phyloP scores from a whole-genome alignment of 2,888 invertebrate species.

The Chironomus tentans region DNA sequence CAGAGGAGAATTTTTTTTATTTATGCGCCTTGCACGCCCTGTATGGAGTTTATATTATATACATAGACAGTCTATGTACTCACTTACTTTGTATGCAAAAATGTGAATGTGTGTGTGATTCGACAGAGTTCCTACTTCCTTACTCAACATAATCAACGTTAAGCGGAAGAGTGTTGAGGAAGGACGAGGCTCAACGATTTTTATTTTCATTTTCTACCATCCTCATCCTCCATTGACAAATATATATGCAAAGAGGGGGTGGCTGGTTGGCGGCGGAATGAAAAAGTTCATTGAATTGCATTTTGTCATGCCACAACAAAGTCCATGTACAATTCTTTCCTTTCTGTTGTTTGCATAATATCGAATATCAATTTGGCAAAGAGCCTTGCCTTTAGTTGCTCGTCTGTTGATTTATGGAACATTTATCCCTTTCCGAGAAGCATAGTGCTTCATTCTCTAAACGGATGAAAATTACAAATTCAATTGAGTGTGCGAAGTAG shows the following conservation, averaged over 20 bases:
- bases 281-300: not conserved
- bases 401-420: not conserved
- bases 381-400: not conserved
- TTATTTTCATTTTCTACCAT: not conserved
- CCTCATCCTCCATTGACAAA: not conserved
- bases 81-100: not conserved
- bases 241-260: too few species aligned
- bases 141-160: conserved; percentile 15
- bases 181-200: not conserved
- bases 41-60: not conserved
- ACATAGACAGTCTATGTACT: not conserved
- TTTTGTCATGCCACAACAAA: not conserved
- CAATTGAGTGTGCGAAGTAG: too few species aligned
- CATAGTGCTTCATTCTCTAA: too few species aligned
- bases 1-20: not conserved
- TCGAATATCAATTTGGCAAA: conserved; percentile 19
- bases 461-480: too few species aligned
- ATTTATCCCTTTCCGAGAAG: too few species aligned
- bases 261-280: not conserved
- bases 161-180: not conserved
- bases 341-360: not conserved
- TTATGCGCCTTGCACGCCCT: not conserved
- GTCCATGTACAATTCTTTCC: not conserved
- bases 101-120: not conserved
- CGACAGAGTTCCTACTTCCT: not conserved